These are phyloP conservation scores for Oligia fasciuncula DNA, from an alignment of 2,888 invertebrate species.

Conservation along the genomic window DNA sequence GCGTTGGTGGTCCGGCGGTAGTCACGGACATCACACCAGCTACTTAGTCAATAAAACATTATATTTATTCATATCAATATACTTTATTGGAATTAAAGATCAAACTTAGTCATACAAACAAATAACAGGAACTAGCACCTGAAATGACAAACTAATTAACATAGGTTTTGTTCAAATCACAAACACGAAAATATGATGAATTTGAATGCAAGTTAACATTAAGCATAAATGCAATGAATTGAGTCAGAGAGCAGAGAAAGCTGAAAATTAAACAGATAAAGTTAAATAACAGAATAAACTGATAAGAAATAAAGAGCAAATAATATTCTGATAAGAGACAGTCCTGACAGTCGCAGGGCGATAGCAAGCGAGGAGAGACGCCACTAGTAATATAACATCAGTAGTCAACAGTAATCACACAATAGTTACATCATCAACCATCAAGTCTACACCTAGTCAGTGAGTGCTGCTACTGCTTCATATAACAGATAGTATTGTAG, in stretches of 20 bases:
- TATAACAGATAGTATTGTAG: conserved; percentile 34
- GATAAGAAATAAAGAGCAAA: conserved; percentile 69
- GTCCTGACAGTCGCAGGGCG: conserved; percentile 69
- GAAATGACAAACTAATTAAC: conserved; percentile 64
- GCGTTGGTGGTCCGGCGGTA: too few relatives aligned
- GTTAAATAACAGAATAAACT: conserved; percentile 46
- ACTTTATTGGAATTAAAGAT: conserved; percentile 61
- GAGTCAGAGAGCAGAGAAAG: conserved; percentile 61
- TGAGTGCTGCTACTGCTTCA: conserved; percentile 44
- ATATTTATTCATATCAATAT: conserved; percentile 25
- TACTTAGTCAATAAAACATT: conserved; percentile 10
- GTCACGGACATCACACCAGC: too few relatives aligned
- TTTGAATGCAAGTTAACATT: conserved; percentile 39
- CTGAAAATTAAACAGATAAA: conserved; percentile 55
- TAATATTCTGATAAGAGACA: conserved; percentile 71
- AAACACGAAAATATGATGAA: conserved; percentile 28
- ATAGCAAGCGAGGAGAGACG: conserved; percentile 52
- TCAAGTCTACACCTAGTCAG: conserved; percentile 31
- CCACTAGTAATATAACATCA: conserved; percentile 43
- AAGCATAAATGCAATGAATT: conserved; percentile 65
- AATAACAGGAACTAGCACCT: conserved; percentile 73
- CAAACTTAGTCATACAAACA: conserved; percentile 67
- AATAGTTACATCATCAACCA: conserved; percentile 66
- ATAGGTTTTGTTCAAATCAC: conserved; percentile 40
- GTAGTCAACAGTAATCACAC: conserved; percentile 47